Conservation (phyloP, 2,797 vertebrate species). For the Neoniphon sammara region DNA sequence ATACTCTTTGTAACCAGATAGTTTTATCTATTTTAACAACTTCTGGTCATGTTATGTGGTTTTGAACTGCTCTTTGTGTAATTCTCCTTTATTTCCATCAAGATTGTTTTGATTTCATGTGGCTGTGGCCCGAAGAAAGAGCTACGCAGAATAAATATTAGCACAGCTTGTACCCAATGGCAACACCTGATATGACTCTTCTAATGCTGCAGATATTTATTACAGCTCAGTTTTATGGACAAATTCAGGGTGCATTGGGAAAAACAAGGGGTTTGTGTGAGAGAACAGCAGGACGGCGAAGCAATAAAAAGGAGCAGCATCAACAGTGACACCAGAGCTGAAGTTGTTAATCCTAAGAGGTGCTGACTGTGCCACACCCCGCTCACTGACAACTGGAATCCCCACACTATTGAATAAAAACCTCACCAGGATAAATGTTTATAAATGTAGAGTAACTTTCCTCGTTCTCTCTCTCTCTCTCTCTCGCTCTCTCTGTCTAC, state of each 20-base stretch:
- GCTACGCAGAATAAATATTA: too few relatives aligned
- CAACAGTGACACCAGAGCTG: slow-evolving; percentile 32
- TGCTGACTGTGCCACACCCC: slow-evolving; percentile 32
- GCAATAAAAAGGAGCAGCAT: slow-evolving; percentile 23
- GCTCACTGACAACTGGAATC: slow-evolving; percentile 38
- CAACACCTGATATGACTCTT: too few relatives aligned
- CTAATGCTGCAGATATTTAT: too few relatives aligned
- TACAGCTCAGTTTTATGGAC: too few relatives aligned
- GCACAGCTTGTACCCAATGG: too few relatives aligned
- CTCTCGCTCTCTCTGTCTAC: slow-evolving; percentile 23
- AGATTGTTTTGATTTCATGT: too few relatives aligned
- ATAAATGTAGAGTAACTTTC: slow-evolving; percentile 44
- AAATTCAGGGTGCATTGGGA: not conserved
- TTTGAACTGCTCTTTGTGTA: too few relatives aligned
- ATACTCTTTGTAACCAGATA: too few relatives aligned
- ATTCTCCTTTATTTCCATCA: too few relatives aligned
- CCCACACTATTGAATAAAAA: slow-evolving; percentile 26
- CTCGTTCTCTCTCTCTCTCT: slow-evolving; percentile 14
- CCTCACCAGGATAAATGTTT: slow-evolving; percentile 47
- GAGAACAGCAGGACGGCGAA: not conserved
- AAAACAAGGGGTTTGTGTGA: slow-evolving; percentile 4
- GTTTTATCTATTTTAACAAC: too few relatives aligned
- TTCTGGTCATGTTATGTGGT: too few relatives aligned
- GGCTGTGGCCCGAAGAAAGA: too few relatives aligned
- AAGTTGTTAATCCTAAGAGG: slow-evolving; percentile 23